Evolutionary conservation across 2,113 vertebrate genomes (phyloP).

Genomic region (Cyphotilapia sp.): DNA sequence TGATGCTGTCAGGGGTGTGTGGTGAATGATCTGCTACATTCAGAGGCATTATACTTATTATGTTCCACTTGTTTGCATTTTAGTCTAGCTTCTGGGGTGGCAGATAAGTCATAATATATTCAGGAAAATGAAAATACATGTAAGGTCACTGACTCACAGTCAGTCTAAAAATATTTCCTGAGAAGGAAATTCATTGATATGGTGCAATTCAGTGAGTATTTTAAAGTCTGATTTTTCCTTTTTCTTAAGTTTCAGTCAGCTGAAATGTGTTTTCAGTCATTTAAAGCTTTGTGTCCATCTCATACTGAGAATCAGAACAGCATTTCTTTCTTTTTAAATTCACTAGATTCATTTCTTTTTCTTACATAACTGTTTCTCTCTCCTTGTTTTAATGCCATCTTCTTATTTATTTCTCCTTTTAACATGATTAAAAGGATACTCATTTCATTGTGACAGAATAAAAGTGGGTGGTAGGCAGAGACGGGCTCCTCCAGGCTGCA

Average conservation of each 20-base stretch:
- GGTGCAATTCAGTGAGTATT: background rate
- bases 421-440: background rate
- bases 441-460: background rate
- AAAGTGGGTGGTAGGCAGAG: background rate
- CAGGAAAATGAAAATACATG: background rate
- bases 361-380: background rate
- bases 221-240: background rate
- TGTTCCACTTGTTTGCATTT: background rate
- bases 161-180: background rate
- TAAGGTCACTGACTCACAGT: background rate
- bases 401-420: background rate
- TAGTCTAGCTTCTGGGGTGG: background rate
- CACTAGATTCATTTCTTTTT: background rate
- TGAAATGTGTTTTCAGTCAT: background rate
- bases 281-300: background rate
- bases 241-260: accelerated
- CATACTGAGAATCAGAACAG: background rate
- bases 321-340: background rate
- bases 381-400: background rate
- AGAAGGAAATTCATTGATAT: background rate
- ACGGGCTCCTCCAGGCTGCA: background rate
- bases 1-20: background rate
- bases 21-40: background rate
- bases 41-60: background rate
- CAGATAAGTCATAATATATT: background rate